These are phyloP conservation scores for Onthophagus taurus DNA, from an alignment of 1,140 invertebrate species.

Conservation along the genomic window DNA sequence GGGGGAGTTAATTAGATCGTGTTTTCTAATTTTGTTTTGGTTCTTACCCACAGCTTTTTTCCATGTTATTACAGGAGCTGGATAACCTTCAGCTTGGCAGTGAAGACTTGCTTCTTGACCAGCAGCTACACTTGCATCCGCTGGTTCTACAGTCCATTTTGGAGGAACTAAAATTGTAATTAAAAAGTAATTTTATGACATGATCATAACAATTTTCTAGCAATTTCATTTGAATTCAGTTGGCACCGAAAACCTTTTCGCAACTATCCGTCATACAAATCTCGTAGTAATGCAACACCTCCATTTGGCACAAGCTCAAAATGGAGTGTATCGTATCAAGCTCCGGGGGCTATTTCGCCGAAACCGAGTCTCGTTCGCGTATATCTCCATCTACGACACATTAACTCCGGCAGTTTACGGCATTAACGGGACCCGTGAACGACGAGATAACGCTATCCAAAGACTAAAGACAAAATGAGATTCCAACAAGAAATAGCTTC, in stretches of 20 bases:
- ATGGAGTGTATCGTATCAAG: too few species aligned
- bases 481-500: background rate
- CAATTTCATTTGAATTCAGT: too few species aligned
- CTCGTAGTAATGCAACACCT: too few species aligned
- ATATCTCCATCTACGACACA: too few species aligned
- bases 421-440: too few species aligned
- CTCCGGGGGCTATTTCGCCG: too few species aligned
- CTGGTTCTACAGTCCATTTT: constrained; percentile 81
- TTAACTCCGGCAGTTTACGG: too few species aligned
- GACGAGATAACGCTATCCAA: background rate
- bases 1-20: background rate
- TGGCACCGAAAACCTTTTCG: too few species aligned
- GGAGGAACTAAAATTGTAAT: constrained; percentile 65
- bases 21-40: background rate
- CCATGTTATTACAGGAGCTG: constrained; percentile 80
- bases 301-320: too few species aligned
- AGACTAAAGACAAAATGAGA: background rate
- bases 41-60: constrained; percentile 64
- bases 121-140: constrained; percentile 75
- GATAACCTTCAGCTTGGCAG: constrained; percentile 86
- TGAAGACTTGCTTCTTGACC: constrained; percentile 74
- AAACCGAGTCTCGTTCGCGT: too few species aligned
- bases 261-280: too few species aligned
- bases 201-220: too few species aligned
- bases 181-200: background rate